Evolutionary conservation across 2,797 vertebrate genomes (phyloP).

Genomic region (Podarcis siculus): DNA sequence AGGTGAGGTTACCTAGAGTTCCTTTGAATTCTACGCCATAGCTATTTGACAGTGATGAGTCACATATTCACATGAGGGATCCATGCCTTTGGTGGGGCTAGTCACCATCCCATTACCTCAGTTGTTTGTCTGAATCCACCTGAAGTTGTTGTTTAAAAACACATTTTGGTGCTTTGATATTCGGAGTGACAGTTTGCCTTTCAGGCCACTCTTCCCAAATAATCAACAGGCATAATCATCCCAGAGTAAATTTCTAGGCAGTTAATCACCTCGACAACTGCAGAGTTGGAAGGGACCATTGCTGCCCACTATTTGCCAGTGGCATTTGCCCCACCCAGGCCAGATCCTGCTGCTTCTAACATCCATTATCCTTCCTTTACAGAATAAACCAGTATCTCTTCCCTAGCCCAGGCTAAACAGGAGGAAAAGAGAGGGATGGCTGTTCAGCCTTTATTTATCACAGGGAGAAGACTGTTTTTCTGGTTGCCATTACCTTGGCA

Average conservation of each 20-base stretch:
- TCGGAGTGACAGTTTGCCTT: neutral
- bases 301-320: neutral
- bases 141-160: neutral
- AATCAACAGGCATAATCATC: neutral
- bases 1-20: too few species aligned
- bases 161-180: neutral
- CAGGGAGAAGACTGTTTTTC: neutral
- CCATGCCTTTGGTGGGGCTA: neutral
- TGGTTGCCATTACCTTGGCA: neutral
- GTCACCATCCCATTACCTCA: neutral
- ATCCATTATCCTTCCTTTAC: neutral
- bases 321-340: neutral
- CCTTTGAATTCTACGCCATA: neutral
- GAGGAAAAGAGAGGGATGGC: neutral
- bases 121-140: neutral
- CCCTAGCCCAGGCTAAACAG: neutral
- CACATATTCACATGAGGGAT: neutral
- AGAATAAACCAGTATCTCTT: neutral
- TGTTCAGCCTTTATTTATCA: neutral
- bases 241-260: neutral
- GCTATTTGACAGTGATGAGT: neutral
- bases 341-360: neutral
- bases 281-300: too few species aligned
- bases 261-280: neutral
- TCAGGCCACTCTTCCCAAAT: neutral